Percentiles rank a stretch among this genome's conserved stretches.
Conservation (phyloP, 2,888 invertebrate genomes). For the Netelia virgata region DNA sequence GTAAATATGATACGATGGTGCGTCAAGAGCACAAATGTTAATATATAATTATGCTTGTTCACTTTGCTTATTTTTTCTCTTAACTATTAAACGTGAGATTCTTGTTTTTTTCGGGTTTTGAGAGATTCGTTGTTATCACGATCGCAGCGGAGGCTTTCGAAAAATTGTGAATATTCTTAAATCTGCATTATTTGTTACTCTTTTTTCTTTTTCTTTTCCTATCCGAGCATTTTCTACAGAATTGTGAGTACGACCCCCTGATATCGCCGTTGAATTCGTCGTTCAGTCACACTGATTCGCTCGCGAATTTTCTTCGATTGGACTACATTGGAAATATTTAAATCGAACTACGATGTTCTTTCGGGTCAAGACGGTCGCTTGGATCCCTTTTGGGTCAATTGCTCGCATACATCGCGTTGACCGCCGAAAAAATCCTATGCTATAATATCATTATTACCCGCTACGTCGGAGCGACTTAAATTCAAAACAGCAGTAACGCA, state of each 20-base stretch:
- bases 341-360: slow-evolving; percentile 34
- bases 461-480: slow-evolving; percentile 31
- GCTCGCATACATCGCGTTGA: neutral
- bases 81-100: slow-evolving; percentile 31
- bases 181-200: neutral
- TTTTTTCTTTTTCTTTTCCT: neutral
- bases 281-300: slow-evolving; percentile 32
- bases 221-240: neutral
- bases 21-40: slow-evolving; percentile 18
- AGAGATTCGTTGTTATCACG: slow-evolving; percentile 50
- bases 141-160: slow-evolving; percentile 18
- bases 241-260: slow-evolving; percentile 9
- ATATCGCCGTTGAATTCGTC: neutral
- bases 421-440: neutral
- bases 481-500: slow-evolving; percentile 22
- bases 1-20: slow-evolving; percentile 32
- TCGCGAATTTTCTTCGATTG: slow-evolving; percentile 7
- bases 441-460: slow-evolving; percentile 10
- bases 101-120: slow-evolving; percentile 27
- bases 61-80: slow-evolving; percentile 1
- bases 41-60: slow-evolving; percentile 3
- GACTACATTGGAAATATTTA: slow-evolving; percentile 18
- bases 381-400: slow-evolving; percentile 1
- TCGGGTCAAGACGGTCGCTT: neutral
- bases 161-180: slow-evolving; percentile 25